A percentile compares a stretch with the other conserved stretches of the same genome.
These are phyloP conservation scores for Xiphophorus birchmanni DNA, from an alignment of 2,797 vertebrate species.

Conservation along the genomic window DNA sequence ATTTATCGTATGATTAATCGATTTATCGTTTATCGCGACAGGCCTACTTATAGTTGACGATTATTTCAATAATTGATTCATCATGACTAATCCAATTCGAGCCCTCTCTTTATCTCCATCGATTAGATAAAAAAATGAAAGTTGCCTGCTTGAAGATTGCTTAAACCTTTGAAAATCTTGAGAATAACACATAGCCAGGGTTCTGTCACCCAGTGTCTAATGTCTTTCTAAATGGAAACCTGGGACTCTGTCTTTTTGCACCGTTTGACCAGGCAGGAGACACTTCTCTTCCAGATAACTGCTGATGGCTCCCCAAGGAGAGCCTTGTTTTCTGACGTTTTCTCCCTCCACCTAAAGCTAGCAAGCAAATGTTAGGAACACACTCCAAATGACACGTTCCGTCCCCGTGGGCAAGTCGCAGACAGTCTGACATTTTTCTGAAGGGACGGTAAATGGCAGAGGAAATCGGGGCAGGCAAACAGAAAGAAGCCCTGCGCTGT, in stretches of 20 bases:
- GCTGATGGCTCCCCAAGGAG: constrained; percentile 4
- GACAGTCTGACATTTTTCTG: constrained; percentile 72
- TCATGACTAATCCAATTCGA: not conserved
- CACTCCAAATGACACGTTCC: constrained; percentile 69
- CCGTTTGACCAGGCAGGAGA: not conserved
- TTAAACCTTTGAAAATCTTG: not conserved
- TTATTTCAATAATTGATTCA: too few relatives aligned
- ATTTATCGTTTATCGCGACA: too few relatives aligned
- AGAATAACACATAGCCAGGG: not conserved
- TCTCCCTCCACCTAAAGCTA: constrained; percentile 68
- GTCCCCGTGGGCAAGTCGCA: constrained; percentile 68
- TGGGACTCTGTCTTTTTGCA: not conserved
- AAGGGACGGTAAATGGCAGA: constrained; percentile 69
- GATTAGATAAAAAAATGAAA: constrained; percentile 56
- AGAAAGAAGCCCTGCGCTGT: constrained; percentile 36
- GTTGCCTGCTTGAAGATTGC: constrained; percentile 25
- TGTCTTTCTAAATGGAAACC: not conserved
- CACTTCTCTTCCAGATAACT: not conserved
- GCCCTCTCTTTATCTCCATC: constrained; percentile 45
- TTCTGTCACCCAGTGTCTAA: not conserved
- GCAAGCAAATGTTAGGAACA: constrained; percentile 76
- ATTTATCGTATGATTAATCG: too few relatives aligned
- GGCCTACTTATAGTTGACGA: too few relatives aligned
- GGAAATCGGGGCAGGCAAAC: constrained; percentile 45
- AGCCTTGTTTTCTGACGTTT: constrained; percentile 66